Evolutionary conservation across 2,888 invertebrate species (phyloP).

Genomic region (Petrolisthes cinctipes): DNA sequence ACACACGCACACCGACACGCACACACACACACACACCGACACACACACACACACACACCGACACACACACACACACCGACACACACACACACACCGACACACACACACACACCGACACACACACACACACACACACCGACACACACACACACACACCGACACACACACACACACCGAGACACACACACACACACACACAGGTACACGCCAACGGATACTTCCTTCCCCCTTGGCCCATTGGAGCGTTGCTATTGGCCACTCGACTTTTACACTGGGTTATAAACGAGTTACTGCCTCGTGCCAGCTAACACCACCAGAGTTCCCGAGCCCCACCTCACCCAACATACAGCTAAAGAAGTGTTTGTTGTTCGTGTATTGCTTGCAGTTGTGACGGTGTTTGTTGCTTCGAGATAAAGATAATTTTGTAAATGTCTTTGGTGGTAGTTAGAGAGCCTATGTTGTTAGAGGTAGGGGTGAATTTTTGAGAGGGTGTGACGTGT

Average conservation of each 20-base stretch:
- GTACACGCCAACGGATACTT: not conserved
- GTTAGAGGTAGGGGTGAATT: too few species aligned
- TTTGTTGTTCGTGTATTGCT: too few species aligned
- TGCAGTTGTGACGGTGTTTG: too few species aligned
- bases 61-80: conserved; percentile 8
- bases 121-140: conserved; percentile 12
- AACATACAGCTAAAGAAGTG: too few species aligned
- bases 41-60: conserved; percentile 19
- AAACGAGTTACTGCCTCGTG: not conserved
- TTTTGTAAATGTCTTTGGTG: too few species aligned
- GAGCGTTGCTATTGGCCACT: not conserved
- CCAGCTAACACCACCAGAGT: not conserved
- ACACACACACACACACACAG: not conserved
- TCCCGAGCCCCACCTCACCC: not conserved
- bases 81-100: not conserved
- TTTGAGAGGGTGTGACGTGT: too few species aligned
- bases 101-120: not conserved
- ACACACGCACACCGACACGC: conserved; percentile 9
- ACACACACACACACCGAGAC: conserved; percentile 23
- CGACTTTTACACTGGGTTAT: not conserved
- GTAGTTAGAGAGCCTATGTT: too few species aligned
- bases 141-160: not conserved
- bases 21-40: not conserved
- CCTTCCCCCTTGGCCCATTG: not conserved
- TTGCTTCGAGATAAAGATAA: too few species aligned